phyloP scores from a whole-genome alignment of 2,113 vertebrate species.

The Grammomys surdaster region DNA sequence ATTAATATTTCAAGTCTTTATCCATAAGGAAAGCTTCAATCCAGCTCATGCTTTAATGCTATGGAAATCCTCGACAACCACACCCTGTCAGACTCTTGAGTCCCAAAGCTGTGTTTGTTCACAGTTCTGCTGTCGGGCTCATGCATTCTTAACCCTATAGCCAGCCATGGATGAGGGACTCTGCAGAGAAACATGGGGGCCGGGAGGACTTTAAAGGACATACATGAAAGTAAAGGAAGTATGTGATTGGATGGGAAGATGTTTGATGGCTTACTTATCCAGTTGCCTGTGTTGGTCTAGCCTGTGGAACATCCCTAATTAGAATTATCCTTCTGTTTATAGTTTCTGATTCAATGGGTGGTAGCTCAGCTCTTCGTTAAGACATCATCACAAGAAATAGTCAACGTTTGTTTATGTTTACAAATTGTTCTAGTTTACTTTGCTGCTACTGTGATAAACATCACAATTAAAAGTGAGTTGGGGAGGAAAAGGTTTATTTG shows the following conservation, averaged over 20 bases:
- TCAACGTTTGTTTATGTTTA: not conserved
- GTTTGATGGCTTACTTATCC: not conserved
- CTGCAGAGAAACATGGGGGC: fast-evolving
- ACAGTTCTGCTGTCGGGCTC: not conserved
- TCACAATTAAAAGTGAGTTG: not conserved
- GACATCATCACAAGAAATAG: not conserved
- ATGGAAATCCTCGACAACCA: not conserved
- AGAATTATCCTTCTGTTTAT: not conserved
- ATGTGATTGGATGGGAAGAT: not conserved
- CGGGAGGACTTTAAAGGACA: too few species aligned
- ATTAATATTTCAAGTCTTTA: not conserved
- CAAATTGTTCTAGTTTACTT: not conserved
- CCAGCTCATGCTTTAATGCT: not conserved
- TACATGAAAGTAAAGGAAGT: not conserved
- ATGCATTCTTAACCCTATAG: not conserved
- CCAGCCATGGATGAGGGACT: not conserved
- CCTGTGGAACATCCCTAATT: not conserved
- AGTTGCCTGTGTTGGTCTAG: not conserved
- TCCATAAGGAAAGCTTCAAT: not conserved
- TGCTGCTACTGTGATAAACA: not conserved
- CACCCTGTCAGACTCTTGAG: not conserved
- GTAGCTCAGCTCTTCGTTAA: not conserved
- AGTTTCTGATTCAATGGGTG: not conserved
- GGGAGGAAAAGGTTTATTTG: not conserved
- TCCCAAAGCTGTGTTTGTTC: not conserved